Evolutionary conservation across 1,140 invertebrate genomes (phyloP), one percentile per base, ranked within the genome.

Genomic region (Idris sp.): DNA sequence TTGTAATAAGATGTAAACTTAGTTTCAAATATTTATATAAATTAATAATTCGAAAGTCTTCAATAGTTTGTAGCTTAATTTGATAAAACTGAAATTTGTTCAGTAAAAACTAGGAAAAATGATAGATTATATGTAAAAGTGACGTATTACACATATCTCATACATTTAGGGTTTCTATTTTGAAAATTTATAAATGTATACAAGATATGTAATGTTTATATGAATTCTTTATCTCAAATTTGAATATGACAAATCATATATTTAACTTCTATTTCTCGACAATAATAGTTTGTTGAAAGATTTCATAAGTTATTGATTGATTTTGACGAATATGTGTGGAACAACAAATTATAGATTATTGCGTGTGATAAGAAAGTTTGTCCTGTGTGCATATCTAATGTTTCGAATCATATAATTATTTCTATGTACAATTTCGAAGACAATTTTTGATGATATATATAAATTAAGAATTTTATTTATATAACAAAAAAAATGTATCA

Each of bases 231-330:
- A 44, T 36, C 56, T 46, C 14, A 26, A 54, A 35, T 54, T 54
- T 13, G 41, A 46, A 15, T 44, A 53, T 30, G 7, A 51, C 7
- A 15, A 22, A 26, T 33, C 30, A 11, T n/a, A n/a, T 30, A 22
- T 65, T 65, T 65, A 54, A 65, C 61, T 40, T 28, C 49, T 9
- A 64, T 64, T 65, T 65, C 54, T 54, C 6, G 61, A 65, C 61
- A 65, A 65, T 65, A 65, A 65, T 46, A 51, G 31, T 46, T 16
- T 36, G 53, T 44, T 9, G 49, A 65, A 46, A 46, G 54, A 18
- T 46, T 65, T 46, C 18, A 36, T 53, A 64, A 64, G 59, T 53
- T 64, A 53, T 44, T 53, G 30, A 53, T n/a, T n/a, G n/a, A n/a
- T n/a, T n/a, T n/a, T n/a, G n/a, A n/a, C n/a, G n/a, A n/a, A n/a